Percentiles rank a stretch among this genome's conserved stretches.
These are phyloP conservation scores for Oncorhynchus kisutch DNA, from an alignment of 2,113 vertebrate genomes.

Conservation along the genomic window DNA sequence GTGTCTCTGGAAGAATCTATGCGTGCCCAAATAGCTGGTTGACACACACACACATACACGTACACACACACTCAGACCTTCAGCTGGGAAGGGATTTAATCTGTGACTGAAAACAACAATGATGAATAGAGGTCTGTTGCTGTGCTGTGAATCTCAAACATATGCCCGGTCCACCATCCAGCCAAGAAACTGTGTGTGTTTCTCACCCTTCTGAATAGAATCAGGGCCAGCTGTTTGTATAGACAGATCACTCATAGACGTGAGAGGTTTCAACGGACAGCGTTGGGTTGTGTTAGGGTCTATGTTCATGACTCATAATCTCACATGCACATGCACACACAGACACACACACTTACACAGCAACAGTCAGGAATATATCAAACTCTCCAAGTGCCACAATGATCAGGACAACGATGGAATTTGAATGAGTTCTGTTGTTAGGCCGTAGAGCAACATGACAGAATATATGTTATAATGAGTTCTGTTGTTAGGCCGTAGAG, in stretches of 20 bases:
- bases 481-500: background rate
- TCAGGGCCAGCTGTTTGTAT: constrained; percentile 39
- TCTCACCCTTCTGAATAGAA: constrained; percentile 46
- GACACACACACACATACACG: background rate
- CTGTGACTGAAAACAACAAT: constrained; percentile 37
- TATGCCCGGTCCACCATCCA: constrained; percentile 17
- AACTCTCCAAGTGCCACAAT: background rate
- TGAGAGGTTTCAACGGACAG: background rate
- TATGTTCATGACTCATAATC: background rate
- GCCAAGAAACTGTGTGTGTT: constrained; percentile 33
- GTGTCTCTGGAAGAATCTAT: background rate
- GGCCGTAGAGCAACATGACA: too few species aligned
- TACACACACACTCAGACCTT: background rate
- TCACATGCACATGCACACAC: background rate
- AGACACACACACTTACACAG: background rate
- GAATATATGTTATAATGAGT: too few species aligned
- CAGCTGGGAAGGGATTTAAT: constrained; percentile 47
- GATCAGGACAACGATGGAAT: constrained; percentile 16
- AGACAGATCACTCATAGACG: constrained; percentile 15
- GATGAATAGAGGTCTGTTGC: constrained; percentile 48
- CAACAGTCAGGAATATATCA: background rate
- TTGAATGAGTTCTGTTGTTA: constrained; percentile 2
- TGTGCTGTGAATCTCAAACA: constrained; percentile 37
- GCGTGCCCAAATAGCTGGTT: background rate
- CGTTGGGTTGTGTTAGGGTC: too few species aligned